Evolutionary conservation across 2,888 invertebrate genomes (phyloP), one percentile per base, ranked within the genome.

Genomic region (Melolontha melolontha): DNA sequence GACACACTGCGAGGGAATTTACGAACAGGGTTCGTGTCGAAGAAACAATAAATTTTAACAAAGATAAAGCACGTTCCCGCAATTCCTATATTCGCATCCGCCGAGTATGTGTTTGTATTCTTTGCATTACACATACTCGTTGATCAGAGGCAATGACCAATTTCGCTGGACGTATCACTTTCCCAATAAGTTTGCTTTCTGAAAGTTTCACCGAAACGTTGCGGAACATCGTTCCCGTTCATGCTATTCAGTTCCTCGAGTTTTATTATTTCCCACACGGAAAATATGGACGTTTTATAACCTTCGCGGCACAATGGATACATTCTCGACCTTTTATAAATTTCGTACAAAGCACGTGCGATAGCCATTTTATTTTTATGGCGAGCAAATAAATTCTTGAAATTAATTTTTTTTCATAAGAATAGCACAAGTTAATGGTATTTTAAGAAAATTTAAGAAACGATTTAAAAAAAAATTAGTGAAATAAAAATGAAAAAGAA

Each of bases 261-360:
- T 72, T 75, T 77, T 78, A 75, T 77, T 76, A 78, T 78, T 78
- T 78, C 75, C 73, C 74, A 75, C 78, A 76, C 76, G 76, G 75
- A 77, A 77, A 76, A 78, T 77, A 76, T 76, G 76, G 44, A 29
- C 44, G 59, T 44, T 44, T 44, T 47, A 59, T 44, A 59, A 29
- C 59, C 59, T 44, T 14, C 42, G 44, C 27, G 12, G 27, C 44
- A 59, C 59, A 59, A 59, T 59, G 44, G 59, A 42, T 16, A 59
- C 44, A 44, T 59, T 59, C 59, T 44, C 59, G 59, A 44, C 59
- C 59, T 44, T 44, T 44, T 59, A 59, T 59, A 59, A 44, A 59
- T 59, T 59, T 44, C 59, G 44, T 12, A 29, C 54, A 29, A 44
- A 44, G 57, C 57, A 44, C 59, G 40, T n/a, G 42, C 59, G 41